Evolutionary conservation across 1,140 invertebrate species (phyloP).

Genomic region (Drosophila quadrilineata): DNA sequence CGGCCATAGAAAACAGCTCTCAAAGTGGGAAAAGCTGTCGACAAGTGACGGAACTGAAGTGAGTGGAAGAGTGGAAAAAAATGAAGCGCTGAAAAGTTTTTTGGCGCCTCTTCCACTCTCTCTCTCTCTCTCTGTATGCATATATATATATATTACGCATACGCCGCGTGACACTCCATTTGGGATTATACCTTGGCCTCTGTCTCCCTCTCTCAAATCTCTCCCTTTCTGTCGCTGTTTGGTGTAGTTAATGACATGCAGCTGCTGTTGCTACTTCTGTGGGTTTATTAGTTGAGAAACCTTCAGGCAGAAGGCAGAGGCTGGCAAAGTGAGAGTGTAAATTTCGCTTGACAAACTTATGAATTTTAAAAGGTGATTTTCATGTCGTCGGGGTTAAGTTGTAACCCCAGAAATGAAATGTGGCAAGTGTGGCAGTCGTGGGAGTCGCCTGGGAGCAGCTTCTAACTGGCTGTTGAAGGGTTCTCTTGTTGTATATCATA

Average conservation of each 20-base stretch:
- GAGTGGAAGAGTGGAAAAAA: too few species aligned
- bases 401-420: constrained; percentile 8
- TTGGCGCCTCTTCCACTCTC: too few species aligned
- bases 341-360: constrained; percentile 60
- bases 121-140: background rate
- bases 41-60: too few species aligned
- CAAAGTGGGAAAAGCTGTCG: constrained; percentile 46
- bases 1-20: constrained; percentile 11
- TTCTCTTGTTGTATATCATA: constrained; percentile 53
- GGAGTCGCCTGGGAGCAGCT: constrained; percentile 3
- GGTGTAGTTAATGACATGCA: constrained; percentile 77
- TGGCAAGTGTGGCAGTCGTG: background rate
- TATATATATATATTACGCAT: constrained; percentile 61
- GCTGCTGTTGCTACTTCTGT: constrained; percentile 41
- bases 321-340: constrained; percentile 1
- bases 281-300: too few species aligned
- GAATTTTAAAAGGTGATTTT: constrained; percentile 77
- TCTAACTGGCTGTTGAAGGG: constrained; percentile 46
- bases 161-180: constrained; percentile 39
- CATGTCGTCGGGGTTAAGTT: constrained; percentile 36
- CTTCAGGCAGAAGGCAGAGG: too few species aligned
- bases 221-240: too few species aligned
- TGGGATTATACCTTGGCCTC: constrained; percentile 53
- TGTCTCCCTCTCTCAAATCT: too few species aligned
- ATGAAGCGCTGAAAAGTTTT: constrained; percentile 72